These are phyloP conservation scores for Lasioglossum baleicum DNA, from an alignment of 1,140 invertebrate genomes.

Conservation along the genomic window DNA sequence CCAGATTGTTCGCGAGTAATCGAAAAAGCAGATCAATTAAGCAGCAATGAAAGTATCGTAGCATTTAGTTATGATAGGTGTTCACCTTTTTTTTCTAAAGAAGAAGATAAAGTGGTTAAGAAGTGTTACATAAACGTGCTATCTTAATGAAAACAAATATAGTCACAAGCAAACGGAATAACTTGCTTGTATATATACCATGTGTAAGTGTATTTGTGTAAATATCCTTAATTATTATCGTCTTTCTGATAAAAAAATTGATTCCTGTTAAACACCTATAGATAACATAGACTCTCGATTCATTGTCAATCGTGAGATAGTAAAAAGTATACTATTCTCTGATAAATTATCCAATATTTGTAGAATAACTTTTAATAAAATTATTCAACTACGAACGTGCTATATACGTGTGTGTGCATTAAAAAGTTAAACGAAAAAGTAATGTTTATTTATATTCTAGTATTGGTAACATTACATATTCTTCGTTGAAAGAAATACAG, in stretches of 20 bases:
- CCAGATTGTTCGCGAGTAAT: background rate
- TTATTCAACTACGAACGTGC: background rate
- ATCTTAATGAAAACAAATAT: background rate
- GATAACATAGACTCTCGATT: background rate
- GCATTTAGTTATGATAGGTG: background rate
- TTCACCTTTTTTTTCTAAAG: background rate
- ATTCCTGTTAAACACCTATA: too few relatives aligned
- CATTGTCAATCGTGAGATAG: background rate
- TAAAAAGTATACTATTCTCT: background rate
- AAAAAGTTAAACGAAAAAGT: background rate
- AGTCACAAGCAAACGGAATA: background rate
- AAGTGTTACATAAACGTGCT: background rate
- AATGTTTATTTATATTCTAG: background rate
- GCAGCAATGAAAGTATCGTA: background rate
- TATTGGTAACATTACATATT: background rate
- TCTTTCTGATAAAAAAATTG: background rate
- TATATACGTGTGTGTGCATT: background rate
- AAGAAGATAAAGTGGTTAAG: conserved; percentile 2
- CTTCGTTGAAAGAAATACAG: too few relatives aligned
- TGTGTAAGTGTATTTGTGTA: too few relatives aligned
- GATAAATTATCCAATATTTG: background rate
- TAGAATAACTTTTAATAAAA: background rate
- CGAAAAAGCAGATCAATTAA: background rate
- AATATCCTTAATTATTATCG: background rate
- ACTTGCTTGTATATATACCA: too few relatives aligned